A percentile compares a stretch with the other conserved stretches of the same genome.
These are phyloP conservation scores for Ptilodon capucinus DNA, from an alignment of 2,888 invertebrate genomes.

Conservation along the genomic window DNA sequence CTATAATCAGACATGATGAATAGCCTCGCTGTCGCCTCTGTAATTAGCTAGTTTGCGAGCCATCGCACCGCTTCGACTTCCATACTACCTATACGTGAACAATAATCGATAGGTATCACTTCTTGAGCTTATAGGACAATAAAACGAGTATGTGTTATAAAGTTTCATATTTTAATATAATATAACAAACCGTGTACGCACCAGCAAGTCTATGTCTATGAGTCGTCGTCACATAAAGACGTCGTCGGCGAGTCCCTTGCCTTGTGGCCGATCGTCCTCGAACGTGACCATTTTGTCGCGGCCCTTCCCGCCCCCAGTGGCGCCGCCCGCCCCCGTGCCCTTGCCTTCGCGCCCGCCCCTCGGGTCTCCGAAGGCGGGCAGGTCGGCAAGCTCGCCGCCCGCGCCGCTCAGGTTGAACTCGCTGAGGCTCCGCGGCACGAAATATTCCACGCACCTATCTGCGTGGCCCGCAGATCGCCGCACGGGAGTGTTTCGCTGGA, in stretches of 20 bases:
- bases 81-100: neutral
- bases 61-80: no score
- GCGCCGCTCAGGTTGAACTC: slow-evolving; percentile 89
- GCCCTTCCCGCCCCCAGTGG: slow-evolving; percentile 55
- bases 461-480: slow-evolving; percentile 84
- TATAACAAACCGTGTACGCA: slow-evolving; percentile 61
- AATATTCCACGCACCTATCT: slow-evolving; percentile 89
- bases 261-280: slow-evolving; percentile 85
- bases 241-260: slow-evolving; percentile 82
- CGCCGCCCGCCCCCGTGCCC: slow-evolving; percentile 48
- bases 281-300: slow-evolving; percentile 92
- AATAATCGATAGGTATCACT: neutral
- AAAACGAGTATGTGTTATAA: slow-evolving; percentile 28
- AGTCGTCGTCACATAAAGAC: slow-evolving; percentile 89
- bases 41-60: neutral
- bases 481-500: slow-evolving; percentile 85
- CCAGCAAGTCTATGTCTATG: slow-evolving; percentile 45
- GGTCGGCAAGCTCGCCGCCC: slow-evolving; percentile 58
- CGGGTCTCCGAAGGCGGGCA: slow-evolving; percentile 25
- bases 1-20: neutral
- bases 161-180: slow-evolving; percentile 49
- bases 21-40: neutral
- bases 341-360: slow-evolving; percentile 46
- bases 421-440: slow-evolving; percentile 92
- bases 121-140: neutral